phyloP scores from a whole-genome alignment of 2,888 invertebrate species.

The Acleris holmiana region DNA sequence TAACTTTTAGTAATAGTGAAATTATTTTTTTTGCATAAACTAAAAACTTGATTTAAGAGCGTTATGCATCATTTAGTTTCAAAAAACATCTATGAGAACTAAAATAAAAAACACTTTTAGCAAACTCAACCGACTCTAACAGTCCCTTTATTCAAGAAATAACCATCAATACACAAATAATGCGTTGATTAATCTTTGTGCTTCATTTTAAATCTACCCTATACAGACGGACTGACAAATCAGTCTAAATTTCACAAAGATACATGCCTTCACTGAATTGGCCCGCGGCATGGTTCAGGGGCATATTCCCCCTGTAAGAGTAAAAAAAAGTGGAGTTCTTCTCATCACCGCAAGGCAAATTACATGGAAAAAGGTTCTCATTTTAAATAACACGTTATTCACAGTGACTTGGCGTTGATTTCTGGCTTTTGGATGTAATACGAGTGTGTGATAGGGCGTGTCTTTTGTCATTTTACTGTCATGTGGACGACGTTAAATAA shows the following conservation, averaged over 20 bases:
- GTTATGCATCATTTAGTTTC: too few species aligned
- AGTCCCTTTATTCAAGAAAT: background rate
- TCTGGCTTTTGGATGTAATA: too few species aligned
- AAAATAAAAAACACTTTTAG: too few species aligned
- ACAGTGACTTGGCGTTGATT: too few species aligned
- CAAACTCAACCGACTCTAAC: too few species aligned
- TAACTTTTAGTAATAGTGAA: too few species aligned
- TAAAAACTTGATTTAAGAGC: too few species aligned
- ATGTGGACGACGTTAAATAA: too few species aligned
- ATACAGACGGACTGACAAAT: conserved; percentile 1
- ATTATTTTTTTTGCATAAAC: too few species aligned
- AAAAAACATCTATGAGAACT: too few species aligned
- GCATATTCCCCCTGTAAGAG: background rate
- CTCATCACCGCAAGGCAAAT: conserved; percentile 5
- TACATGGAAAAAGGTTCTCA: background rate
- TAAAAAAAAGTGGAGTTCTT: background rate
- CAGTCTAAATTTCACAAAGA: conserved; percentile 4
- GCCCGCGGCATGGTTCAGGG: conserved; percentile 7
- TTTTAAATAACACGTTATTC: background rate
- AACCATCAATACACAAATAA: background rate
- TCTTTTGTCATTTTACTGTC: too few species aligned
- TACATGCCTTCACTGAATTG: background rate
- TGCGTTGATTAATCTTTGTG: background rate
- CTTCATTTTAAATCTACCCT: background rate
- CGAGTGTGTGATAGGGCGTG: too few species aligned